Percentiles rank a stretch among this genome's conserved stretches.
Evolutionary conservation across 2,113 vertebrate genomes (phyloP).

Genomic region (Burhinus bistriatus): DNA sequence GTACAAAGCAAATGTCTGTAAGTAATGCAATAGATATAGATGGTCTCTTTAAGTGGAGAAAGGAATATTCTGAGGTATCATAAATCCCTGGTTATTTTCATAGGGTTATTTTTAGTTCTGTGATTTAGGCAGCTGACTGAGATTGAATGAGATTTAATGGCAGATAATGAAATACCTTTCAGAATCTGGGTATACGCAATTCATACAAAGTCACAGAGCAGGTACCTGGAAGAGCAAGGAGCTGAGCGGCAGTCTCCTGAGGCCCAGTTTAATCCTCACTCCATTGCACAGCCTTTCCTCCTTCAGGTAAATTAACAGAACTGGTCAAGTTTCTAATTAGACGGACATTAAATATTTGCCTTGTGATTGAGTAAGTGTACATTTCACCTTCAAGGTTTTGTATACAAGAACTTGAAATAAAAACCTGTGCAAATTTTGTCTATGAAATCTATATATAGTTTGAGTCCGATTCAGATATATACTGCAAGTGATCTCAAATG

Average conservation of each 20-base stretch:
- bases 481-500: not conserved
- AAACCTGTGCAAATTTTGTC: not conserved
- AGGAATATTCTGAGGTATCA: not conserved
- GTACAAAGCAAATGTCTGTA: not conserved
- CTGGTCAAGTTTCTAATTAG: not conserved
- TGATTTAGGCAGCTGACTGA: not conserved
- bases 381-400: not conserved
- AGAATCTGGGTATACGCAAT: not conserved
- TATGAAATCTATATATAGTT: not conserved
- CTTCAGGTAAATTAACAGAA: not conserved
- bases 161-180: not conserved
- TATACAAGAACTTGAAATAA: not conserved
- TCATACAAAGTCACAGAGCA: not conserved
- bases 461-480: not conserved
- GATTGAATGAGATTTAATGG: not conserved
- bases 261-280: not conserved
- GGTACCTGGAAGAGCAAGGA: not conserved
- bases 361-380: not conserved
- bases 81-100: not conserved
- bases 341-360: not conserved
- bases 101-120: not conserved
- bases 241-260: not conserved
- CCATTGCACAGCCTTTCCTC: not conserved
- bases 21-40: not conserved
- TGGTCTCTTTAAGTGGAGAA: not conserved